Evolutionary conservation across 2,113 vertebrate species (phyloP).

Genomic region (Sminthopsis crassicaudata): DNA sequence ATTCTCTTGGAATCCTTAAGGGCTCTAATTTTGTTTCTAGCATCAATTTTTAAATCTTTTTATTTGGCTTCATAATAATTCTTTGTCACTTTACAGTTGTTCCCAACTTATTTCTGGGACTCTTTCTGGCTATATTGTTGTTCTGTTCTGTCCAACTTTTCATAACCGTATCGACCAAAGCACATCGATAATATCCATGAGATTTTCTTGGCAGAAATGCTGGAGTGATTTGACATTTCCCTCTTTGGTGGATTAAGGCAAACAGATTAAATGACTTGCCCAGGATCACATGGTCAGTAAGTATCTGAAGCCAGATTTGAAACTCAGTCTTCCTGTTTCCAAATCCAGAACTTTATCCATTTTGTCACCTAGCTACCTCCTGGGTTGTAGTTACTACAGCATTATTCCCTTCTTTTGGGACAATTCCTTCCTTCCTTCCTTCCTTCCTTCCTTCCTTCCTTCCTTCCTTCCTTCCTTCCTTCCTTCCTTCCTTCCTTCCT

Average conservation of each 20-base stretch:
- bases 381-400: background rate
- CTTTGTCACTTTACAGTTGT: background rate
- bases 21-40: background rate
- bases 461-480: no score
- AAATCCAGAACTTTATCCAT: background rate
- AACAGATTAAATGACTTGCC: background rate
- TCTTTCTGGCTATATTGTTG: background rate
- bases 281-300: background rate
- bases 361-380: background rate
- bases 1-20: background rate
- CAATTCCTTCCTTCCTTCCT: no score
- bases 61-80: background rate
- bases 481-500: no score
- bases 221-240: background rate
- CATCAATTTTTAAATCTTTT: background rate
- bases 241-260: background rate
- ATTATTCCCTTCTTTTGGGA: no score
- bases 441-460: rapidly evolving
- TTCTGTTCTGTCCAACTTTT: background rate
- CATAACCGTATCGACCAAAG: background rate
- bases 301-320: background rate
- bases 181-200: background rate
- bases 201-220: background rate
- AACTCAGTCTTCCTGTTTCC: background rate
- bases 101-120: background rate